Evolutionary conservation across 1,140 invertebrate genomes (phyloP).

Genomic region (Neotoxoptera formosana): DNA sequence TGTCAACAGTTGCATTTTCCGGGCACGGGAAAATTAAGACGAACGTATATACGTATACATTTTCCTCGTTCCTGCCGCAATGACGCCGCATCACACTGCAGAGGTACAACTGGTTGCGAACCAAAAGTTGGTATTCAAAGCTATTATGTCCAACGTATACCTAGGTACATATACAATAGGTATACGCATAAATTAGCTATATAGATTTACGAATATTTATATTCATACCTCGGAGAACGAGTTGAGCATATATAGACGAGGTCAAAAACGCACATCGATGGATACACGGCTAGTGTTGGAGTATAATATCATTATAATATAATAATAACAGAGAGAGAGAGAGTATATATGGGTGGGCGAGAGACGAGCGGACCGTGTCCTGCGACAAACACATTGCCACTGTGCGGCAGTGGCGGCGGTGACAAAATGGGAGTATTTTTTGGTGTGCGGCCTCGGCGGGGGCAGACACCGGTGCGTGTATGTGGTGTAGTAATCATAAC

Average conservation of each 20-base stretch:
- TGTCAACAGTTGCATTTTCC: constrained; percentile 53
- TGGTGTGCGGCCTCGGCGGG: background rate
- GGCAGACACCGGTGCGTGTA: background rate
- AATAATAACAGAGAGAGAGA: background rate
- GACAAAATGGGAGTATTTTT: constrained; percentile 43
- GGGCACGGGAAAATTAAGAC: constrained; percentile 25
- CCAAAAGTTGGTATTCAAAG: background rate
- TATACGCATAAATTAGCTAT: background rate
- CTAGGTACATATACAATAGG: no score
- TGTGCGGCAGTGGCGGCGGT: background rate
- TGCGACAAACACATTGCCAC: constrained; percentile 25
- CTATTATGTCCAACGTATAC: background rate
- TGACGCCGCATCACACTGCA: background rate
- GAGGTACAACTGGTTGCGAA: background rate
- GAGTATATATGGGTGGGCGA: background rate
- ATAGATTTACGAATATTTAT: background rate
- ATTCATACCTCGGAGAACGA: no score
- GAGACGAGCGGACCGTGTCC: background rate
- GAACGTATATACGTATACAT: constrained; percentile 9
- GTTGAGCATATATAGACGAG: background rate
- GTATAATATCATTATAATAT: background rate
- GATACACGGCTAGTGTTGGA: background rate
- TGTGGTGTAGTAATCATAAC: constrained; percentile 34
- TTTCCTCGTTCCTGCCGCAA: background rate
- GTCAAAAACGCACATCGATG: background rate